phyloP scores from a whole-genome alignment of 2,797 vertebrate genomes.

The Myotis vivesi region DNA sequence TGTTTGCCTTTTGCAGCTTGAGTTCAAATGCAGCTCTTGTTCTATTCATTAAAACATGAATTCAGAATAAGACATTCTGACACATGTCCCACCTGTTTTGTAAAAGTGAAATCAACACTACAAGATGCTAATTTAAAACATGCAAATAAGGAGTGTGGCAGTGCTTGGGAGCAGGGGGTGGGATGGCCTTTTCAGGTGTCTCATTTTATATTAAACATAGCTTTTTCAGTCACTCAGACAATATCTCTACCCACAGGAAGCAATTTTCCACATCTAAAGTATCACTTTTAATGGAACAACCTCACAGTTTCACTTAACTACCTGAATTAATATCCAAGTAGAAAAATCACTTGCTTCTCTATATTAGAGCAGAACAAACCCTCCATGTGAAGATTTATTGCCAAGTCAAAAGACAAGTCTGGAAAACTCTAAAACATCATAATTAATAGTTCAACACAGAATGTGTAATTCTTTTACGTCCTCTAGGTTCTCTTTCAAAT shows the following conservation, averaged over 20 bases:
- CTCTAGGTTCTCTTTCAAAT: conserved; percentile 4
- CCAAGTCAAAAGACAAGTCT: not conserved
- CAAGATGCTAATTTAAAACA: conserved; percentile 55
- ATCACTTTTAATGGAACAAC: not conserved
- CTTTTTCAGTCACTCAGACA: conserved; percentile 47
- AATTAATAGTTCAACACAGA: not conserved
- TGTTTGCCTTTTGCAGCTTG: conserved; percentile 93
- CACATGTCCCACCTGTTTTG: conserved; percentile 2
- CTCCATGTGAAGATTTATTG: not conserved
- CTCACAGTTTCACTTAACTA: conserved; percentile 16
- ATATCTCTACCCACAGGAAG: not conserved
- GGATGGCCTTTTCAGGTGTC: conserved; percentile 6
- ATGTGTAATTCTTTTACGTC: not conserved
- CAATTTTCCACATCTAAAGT: not conserved
- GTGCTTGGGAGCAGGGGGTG: not conserved
- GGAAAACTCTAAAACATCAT: not conserved
- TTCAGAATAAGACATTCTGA: conserved; percentile 59
- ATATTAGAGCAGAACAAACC: not conserved
- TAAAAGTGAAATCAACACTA: conserved; percentile 48
- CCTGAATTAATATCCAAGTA: conserved; percentile 46
- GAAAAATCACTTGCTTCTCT: not conserved
- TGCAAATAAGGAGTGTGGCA: not conserved
- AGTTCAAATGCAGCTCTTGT: conserved; percentile 95
- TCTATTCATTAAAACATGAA: conserved; percentile 84
- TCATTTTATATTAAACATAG: conserved; percentile 46